Percentiles rank a stretch among this genome's conserved stretches.
These are phyloP conservation scores for Danio aesculapii DNA, from an alignment of 2,797 vertebrate genomes.

Conservation along the genomic window DNA sequence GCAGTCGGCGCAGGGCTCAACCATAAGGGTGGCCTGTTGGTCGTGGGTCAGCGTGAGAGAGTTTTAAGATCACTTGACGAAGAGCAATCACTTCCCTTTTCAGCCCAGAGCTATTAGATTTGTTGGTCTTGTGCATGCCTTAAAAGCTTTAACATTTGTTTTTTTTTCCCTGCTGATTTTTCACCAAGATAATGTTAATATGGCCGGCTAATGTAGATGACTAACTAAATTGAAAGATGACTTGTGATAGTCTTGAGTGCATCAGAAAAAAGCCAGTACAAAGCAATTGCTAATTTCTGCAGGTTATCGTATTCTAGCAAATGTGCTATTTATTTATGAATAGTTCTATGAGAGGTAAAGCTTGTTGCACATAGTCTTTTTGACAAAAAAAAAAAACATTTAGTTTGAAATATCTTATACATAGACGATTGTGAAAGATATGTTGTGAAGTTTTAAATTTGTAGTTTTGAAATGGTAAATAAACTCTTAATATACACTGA, in stretches of 20 bases:
- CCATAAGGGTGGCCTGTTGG: conserved; percentile 4
- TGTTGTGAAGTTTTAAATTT: no score
- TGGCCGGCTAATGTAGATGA: background rate
- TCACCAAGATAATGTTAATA: conserved; percentile 10
- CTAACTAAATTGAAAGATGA: background rate
- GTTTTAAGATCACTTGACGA: background rate
- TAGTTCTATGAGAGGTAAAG: no score
- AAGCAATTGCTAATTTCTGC: background rate
- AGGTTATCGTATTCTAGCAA: background rate
- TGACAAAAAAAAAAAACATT: no score
- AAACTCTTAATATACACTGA: no score
- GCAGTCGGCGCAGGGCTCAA: background rate
- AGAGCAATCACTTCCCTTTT: background rate
- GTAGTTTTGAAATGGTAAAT: no score
- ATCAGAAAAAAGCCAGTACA: background rate
- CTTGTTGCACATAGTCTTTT: no score
- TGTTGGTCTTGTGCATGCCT: background rate
- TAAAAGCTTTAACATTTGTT: background rate
- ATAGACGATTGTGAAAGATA: no score
- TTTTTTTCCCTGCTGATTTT: background rate
- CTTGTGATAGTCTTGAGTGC: background rate
- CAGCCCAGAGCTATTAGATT: background rate
- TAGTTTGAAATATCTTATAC: no score
- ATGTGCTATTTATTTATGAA: no score
- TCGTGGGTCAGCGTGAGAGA: background rate